A percentile compares a stretch with the other conserved stretches of the same genome.
Evolutionary conservation across 2,113 vertebrate genomes (phyloP).

Genomic region (Phalacrocorax pelagicus): DNA sequence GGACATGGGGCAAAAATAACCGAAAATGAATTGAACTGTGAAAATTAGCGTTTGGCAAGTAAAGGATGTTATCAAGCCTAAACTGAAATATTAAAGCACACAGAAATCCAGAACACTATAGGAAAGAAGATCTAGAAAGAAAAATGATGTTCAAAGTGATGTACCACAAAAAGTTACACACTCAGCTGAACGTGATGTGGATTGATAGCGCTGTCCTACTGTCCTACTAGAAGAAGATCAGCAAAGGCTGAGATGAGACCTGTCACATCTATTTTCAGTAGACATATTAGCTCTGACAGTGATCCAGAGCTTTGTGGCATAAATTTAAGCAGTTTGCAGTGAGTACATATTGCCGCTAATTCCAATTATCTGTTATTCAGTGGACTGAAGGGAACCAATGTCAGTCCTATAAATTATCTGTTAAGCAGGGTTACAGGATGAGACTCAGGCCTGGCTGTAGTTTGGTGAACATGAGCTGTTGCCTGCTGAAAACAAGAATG

Average conservation of each 20-base stretch:
- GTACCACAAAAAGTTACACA: not conserved
- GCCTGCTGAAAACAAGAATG: not conserved
- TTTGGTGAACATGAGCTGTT: not conserved
- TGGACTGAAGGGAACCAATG: not conserved
- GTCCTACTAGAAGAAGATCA: not conserved
- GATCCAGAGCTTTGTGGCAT: not conserved
- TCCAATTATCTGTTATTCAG: not conserved
- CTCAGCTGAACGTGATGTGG: not conserved
- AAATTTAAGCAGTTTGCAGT: conserved; percentile 14
- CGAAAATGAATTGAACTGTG: not conserved
- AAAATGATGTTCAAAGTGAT: not conserved
- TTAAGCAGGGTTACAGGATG: not conserved
- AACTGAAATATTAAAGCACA: not conserved
- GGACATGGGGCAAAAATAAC: not conserved
- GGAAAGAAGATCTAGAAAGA: not conserved
- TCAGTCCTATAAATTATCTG: not conserved
- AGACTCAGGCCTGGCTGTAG: not conserved
- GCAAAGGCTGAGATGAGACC: not conserved
- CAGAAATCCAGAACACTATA: not conserved
- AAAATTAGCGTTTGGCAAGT: not conserved
- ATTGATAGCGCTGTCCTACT: not conserved
- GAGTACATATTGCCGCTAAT: conserved; percentile 5
- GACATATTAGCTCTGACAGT: not conserved
- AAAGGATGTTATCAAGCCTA: not conserved
- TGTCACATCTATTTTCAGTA: not conserved